A percentile compares a stretch with the other conserved stretches of the same genome.
Evolutionary conservation across 2,888 invertebrate genomes (phyloP).

Genomic region (Schizotus pectinicornis): DNA sequence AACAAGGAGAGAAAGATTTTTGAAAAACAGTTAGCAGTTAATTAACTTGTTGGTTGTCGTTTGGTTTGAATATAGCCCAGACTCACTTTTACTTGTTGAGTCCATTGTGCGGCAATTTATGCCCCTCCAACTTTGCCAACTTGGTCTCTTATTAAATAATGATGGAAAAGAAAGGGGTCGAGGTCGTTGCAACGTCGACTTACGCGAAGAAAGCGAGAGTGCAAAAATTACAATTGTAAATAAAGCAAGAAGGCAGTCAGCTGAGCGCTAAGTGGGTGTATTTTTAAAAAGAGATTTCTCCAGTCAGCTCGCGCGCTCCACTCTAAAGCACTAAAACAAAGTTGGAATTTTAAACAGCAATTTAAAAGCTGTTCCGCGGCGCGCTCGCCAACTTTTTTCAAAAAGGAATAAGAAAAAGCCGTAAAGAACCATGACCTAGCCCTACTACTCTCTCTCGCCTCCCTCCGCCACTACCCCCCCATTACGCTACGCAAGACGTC

Average conservation of each 20-base stretch:
- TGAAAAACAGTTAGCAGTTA: too few relatives aligned
- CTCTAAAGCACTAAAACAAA: slow-evolving; percentile 56
- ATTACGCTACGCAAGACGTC: slow-evolving; percentile 49
- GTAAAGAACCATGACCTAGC: slow-evolving; percentile 59
- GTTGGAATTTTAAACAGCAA: slow-evolving; percentile 60
- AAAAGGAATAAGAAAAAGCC: slow-evolving; percentile 54
- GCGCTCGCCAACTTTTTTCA: slow-evolving; percentile 52
- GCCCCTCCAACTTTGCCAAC: too few relatives aligned
- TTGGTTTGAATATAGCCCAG: neutral
- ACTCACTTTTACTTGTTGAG: too few relatives aligned
- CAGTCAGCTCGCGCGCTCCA: slow-evolving; percentile 44
- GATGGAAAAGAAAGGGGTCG: neutral
- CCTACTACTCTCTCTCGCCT: slow-evolving; percentile 51
- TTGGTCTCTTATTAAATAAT: too few relatives aligned
- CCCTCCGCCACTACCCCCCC: slow-evolving; percentile 19
- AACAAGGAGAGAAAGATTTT: too few relatives aligned
- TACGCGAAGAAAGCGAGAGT: slow-evolving; percentile 40
- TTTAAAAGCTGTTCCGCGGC: slow-evolving; percentile 55
- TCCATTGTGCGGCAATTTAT: too few relatives aligned
- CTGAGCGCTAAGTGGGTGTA: slow-evolving; percentile 51
- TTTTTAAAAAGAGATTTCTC: slow-evolving; percentile 52
- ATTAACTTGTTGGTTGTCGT: neutral
- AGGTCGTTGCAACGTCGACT: neutral
- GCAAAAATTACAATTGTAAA: slow-evolving; percentile 54
- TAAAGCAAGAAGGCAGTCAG: slow-evolving; percentile 46